phyloP scores from a whole-genome alignment of 2,888 invertebrate genomes.

The Sinopyrophorus schimmeli region DNA sequence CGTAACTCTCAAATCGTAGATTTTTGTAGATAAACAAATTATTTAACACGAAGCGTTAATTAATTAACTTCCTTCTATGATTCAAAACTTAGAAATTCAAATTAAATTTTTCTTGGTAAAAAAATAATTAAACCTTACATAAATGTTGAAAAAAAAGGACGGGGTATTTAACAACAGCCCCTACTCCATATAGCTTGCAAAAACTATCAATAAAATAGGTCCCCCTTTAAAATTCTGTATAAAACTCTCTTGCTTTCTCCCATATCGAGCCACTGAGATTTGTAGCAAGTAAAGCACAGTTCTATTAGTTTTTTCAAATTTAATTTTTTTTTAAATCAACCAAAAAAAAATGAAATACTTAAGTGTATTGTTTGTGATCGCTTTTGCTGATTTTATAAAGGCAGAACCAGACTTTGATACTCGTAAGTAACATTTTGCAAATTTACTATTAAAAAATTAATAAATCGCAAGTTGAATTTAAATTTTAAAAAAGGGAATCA shows the following conservation, averaged over 20 bases:
- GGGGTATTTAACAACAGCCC: too few species aligned
- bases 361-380: neutral
- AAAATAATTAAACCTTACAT: too few species aligned
- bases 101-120: too few species aligned
- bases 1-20: too few species aligned
- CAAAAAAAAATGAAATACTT: neutral
- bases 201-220: neutral
- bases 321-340: conserved; percentile 5
- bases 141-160: too few species aligned
- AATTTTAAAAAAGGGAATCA: neutral
- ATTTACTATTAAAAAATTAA: neutral
- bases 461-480: too few species aligned
- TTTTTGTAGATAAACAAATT: too few species aligned
- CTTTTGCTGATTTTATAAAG: neutral
- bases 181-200: neutral
- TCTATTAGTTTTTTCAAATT: too few species aligned
- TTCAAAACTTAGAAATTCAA: too few species aligned
- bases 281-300: conserved; percentile 28
- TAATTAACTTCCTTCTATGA: too few species aligned
- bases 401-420: conserved; percentile 5
- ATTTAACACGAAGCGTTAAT: too few species aligned
- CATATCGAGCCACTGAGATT: conserved; percentile 22
- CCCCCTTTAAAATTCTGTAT: conserved; percentile 32
- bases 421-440: conserved; percentile 12
- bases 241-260: conserved; percentile 35